These are phyloP conservation scores for Periparus ater DNA, from an alignment of 2,797 vertebrate genomes.

Conservation along the genomic window DNA sequence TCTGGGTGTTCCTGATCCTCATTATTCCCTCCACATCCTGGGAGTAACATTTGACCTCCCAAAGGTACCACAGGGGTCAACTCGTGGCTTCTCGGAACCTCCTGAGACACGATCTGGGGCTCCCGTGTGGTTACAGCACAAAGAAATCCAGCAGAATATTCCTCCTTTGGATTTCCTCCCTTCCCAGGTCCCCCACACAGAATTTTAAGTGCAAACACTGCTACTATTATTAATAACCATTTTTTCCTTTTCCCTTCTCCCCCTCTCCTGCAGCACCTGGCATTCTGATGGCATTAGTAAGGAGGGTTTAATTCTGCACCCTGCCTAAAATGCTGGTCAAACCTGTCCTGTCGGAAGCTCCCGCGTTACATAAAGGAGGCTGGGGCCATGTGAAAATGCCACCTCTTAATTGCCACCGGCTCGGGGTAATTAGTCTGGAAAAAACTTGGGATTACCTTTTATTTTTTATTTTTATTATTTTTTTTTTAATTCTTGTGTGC, in stretches of 20 bases:
- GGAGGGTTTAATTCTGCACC: conserved; percentile 55
- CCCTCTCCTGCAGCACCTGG: background rate
- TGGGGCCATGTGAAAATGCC: conserved; percentile 46
- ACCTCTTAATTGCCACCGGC: background rate
- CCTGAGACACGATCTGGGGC: background rate
- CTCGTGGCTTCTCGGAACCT: background rate
- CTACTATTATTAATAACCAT: background rate
- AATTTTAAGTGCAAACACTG: background rate
- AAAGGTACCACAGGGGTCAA: background rate
- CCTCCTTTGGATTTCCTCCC: background rate
- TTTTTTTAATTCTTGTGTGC: background rate
- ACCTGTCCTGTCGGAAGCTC: conserved; percentile 56
- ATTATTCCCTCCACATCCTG: background rate
- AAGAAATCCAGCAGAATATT: background rate
- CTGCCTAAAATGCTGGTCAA: conserved; percentile 54
- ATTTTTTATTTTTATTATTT: background rate
- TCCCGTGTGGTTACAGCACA: background rate
- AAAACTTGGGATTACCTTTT: background rate
- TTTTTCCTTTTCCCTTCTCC: background rate
- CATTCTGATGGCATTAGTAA: conserved; percentile 60
- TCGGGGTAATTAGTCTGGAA: conserved; percentile 10
- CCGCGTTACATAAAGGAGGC: conserved; percentile 22
- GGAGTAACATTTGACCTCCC: background rate
- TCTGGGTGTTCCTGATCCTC: background rate
- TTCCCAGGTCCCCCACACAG: background rate